Evolutionary conservation across 2,797 vertebrate genomes (phyloP), one percentile per base, ranked within the genome.

Genomic region (Pseudopleuronectes americanus): DNA sequence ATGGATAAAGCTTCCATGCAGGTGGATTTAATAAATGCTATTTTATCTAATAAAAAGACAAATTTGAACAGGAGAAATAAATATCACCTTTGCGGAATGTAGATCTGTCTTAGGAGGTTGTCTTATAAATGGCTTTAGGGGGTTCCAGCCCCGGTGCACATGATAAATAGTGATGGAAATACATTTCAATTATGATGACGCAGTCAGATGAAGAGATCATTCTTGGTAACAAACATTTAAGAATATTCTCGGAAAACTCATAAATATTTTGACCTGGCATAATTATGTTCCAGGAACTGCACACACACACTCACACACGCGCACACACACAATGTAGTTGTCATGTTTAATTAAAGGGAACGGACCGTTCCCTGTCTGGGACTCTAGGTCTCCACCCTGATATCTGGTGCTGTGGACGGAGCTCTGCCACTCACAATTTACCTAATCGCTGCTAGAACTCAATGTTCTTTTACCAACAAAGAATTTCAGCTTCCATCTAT

Each of bases 341-440:
- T 33, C 41, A 55, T 16, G 56, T 74, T 74, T 71, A 60, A 64
- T 51, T 43, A 67, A 52, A 47, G 69, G 57, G 70, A 73, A 79
- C 22, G 6, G 43, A 68, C 74, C 74, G 72, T 84, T 65, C 57
- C 52, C 63, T 43, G 67, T 70, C 55, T 48, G 62, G 53, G 71
- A 54, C 43, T 74, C 57, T 31, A 8, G 33, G 69, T 77, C 60
- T 54, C 71, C 54, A 53, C 66, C 64, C 60, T 71, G 73, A 65
- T 64, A 81, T 77, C 69, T 77, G 74, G 24, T 79, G 70, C 36
- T 73, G 58, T 64, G 56, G 43, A 60, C 83, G 64, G 84, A 79
- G 53, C 52, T 52, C 36, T 75, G 76, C 77, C 76, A 80, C 55
- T 73, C 79, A 57, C 33, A 56, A 21, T 43, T 51, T 17, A 64